Conservation (phyloP, 2,888 invertebrate genomes). For the Eurytoma adleriae region DNA sequence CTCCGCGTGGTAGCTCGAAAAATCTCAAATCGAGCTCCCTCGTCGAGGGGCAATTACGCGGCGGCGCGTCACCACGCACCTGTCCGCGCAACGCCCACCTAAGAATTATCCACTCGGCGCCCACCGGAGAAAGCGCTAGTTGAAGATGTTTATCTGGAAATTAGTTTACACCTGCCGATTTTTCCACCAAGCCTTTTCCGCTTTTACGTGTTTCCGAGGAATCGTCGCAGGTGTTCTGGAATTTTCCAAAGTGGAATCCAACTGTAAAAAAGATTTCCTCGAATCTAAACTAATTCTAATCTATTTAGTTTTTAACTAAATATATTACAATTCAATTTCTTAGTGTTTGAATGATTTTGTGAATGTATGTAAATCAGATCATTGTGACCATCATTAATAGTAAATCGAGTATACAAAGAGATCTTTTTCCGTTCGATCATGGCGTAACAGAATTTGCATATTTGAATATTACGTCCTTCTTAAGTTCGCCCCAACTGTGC, state of each 20-base stretch:
- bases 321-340: too few relatives aligned
- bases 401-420: too few relatives aligned
- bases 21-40: slow-evolving; percentile 51
- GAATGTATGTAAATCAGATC: too few relatives aligned
- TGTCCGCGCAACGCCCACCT: slow-evolving; percentile 19
- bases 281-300: too few relatives aligned
- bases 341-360: too few relatives aligned
- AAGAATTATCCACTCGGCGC: slow-evolving; percentile 21
- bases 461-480: too few relatives aligned
- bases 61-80: slow-evolving; percentile 3
- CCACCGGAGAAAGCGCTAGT: background rate
- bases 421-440: too few relatives aligned
- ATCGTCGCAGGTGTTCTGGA: slow-evolving; percentile 20
- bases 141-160: slow-evolving; percentile 46
- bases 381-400: too few relatives aligned
- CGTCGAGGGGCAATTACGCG: slow-evolving; percentile 35
- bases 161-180: slow-evolving; percentile 47
- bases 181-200: slow-evolving; percentile 1
- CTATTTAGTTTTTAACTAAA: too few relatives aligned
- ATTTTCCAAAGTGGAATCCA: slow-evolving; percentile 8
- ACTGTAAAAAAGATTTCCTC: background rate
- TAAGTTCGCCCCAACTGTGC: too few relatives aligned
- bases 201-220: background rate
- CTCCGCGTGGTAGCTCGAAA: slow-evolving; percentile 54
- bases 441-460: background rate